A percentile compares a stretch with the other conserved stretches of the same genome.
phyloP scores from a whole-genome alignment of 2,113 vertebrate genomes.

The Anhinga rufa region DNA sequence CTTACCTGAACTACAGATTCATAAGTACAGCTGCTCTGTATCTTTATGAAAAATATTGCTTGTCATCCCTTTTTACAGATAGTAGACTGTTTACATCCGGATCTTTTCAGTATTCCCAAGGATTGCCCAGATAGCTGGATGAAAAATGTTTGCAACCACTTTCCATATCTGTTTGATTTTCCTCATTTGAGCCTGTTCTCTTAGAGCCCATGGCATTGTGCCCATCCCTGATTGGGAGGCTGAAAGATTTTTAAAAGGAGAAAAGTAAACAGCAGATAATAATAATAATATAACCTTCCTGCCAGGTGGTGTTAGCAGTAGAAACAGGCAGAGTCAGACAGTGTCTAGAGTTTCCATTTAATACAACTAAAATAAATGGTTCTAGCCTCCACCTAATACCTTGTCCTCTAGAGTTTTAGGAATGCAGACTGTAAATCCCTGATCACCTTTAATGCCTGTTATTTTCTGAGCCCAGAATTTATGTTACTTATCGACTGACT shows the following conservation, averaged over 20 bases:
- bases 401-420: constrained; percentile 21
- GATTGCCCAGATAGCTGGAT: background rate
- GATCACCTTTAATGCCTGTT: background rate
- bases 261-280: background rate
- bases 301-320: constrained; percentile 20
- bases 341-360: constrained; percentile 32
- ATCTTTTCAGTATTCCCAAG: background rate
- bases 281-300: constrained; percentile 24
- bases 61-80: background rate
- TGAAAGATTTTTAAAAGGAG: constrained; percentile 21
- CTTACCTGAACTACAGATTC: background rate
- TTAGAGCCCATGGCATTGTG: background rate
- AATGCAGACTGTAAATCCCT: constrained; percentile 39
- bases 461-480: constrained; percentile 2
- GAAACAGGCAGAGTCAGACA: background rate
- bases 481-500: background rate
- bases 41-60: background rate
- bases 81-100: background rate
- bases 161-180: background rate
- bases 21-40: background rate
- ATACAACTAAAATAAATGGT: constrained; percentile 41
- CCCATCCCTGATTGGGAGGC: background rate
- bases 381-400: constrained; percentile 22
- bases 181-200: background rate
- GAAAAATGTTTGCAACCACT: constrained; percentile 6